Conservation (phyloP, 2,888 invertebrate species). For the Machimus atricapillus region DNA sequence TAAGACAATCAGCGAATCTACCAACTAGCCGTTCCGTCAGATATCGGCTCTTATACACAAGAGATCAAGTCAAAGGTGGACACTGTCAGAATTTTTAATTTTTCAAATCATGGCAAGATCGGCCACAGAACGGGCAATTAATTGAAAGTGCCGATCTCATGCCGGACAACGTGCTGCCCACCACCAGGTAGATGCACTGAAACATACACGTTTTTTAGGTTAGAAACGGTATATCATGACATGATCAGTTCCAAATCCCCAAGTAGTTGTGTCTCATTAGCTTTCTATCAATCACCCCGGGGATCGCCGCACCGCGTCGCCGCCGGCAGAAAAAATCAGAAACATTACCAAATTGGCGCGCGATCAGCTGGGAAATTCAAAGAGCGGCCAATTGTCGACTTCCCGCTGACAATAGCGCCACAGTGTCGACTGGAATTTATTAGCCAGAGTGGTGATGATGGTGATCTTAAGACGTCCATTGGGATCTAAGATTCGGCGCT, state of each 20-base stretch:
- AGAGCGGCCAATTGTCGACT: neutral
- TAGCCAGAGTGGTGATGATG: neutral
- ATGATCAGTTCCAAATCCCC: neutral
- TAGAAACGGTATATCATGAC: slow-evolving; percentile 23
- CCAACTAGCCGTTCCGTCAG: neutral
- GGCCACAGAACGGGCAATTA: neutral
- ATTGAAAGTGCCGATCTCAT: slow-evolving; percentile 2
- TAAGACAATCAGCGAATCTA: slow-evolving; percentile 5
- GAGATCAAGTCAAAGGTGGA: neutral
- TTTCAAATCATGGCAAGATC: neutral
- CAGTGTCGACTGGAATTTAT: neutral
- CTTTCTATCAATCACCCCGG: slow-evolving; percentile 18
- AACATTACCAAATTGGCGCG: neutral
- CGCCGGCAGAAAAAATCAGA: neutral
- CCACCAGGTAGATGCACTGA: neutral
- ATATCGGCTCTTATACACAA: neutral
- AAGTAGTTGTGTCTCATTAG: neutral
- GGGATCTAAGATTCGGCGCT: neutral
- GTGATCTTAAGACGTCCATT: neutral
- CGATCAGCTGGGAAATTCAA: neutral
- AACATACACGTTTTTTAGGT: slow-evolving; percentile 32
- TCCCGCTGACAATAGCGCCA: neutral
- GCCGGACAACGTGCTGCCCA: neutral
- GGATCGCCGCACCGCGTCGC: neutral
- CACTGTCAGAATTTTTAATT: slow-evolving; percentile 3